These are phyloP conservation scores for Hydrolagus affinis DNA, from an alignment of 2,113 vertebrate species.

Conservation along the genomic window DNA sequence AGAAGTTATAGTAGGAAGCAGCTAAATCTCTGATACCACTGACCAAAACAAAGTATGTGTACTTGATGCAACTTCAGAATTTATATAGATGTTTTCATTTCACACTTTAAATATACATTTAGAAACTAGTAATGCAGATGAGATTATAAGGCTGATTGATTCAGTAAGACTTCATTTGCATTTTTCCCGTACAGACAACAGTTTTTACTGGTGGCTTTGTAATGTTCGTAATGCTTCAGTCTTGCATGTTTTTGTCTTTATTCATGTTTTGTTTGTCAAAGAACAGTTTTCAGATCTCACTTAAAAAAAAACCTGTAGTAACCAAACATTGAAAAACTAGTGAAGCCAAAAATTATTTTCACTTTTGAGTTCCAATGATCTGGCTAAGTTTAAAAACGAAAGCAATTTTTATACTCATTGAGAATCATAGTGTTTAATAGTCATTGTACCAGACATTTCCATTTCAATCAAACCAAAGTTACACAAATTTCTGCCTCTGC, in stretches of 20 bases:
- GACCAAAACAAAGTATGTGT: conserved; percentile 89
- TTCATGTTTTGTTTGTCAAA: conserved; percentile 72
- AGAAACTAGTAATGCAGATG: conserved; percentile 18
- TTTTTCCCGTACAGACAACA: conserved; percentile 55
- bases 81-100: conserved; percentile 68
- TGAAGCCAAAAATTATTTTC: conserved; percentile 99
- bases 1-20: conserved; percentile 78
- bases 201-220: conserved; percentile 80
- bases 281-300: conserved; percentile 85
- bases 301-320: conserved; percentile 79
- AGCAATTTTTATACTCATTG: conserved; percentile 97
- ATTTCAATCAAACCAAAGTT: conserved; percentile 99
- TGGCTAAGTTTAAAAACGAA: conserved; percentile 91
- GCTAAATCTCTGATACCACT: conserved; percentile 63
- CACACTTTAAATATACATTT: conserved; percentile 29
- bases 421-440: conserved; percentile 82
- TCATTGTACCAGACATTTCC: conserved; percentile 68
- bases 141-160: conserved; percentile 22
- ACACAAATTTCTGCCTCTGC: conserved; percentile 99
- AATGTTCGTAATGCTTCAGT: conserved; percentile 77
- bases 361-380: conserved; percentile 91
- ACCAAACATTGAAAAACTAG: conserved; percentile 99
- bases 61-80: conserved; percentile 92
- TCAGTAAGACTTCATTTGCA: conserved; percentile 27
- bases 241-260: conserved; percentile 72